Conservation (phyloP, 2,797 vertebrate species). For the Betta splendens region DNA sequence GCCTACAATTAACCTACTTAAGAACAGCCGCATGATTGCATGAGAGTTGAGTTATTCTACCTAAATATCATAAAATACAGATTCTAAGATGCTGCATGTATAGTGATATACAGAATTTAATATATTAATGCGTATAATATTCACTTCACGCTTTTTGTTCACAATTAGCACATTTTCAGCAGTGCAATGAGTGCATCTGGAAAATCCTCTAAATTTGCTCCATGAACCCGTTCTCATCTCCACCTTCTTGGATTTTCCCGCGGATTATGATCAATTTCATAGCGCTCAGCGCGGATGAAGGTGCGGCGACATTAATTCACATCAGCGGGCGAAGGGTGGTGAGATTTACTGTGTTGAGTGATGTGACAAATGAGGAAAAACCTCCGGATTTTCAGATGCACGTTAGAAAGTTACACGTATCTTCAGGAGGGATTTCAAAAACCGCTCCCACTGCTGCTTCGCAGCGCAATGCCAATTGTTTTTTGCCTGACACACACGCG, state of each 20-base stretch:
- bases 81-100: too few species aligned
- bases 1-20: constrained; percentile 44
- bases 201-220: constrained; percentile 51
- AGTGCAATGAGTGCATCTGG: constrained; percentile 47
- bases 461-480: constrained; percentile 7
- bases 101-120: too few species aligned
- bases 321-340: not conserved
- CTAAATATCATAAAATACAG: too few species aligned
- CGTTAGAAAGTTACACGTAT: constrained; percentile 9
- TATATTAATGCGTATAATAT: too few species aligned
- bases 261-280: constrained; percentile 65
- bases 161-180: constrained; percentile 16
- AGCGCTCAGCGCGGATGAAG: constrained; percentile 46
- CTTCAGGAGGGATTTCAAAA: constrained; percentile 4
- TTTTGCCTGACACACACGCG: not conserved
- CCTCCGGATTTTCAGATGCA: constrained; percentile 24
- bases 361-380: constrained; percentile 43
- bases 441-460: not conserved
- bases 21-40: constrained; percentile 10
- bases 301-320: constrained; percentile 30
- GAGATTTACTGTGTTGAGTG: constrained; percentile 22
- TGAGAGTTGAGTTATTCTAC: constrained; percentile 8
- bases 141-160: too few species aligned
- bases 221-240: constrained; percentile 38
- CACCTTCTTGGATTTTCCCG: constrained; percentile 42